Evolutionary conservation across 2,113 vertebrate genomes (phyloP).

Genomic region (Sphyrna mokarran): DNA sequence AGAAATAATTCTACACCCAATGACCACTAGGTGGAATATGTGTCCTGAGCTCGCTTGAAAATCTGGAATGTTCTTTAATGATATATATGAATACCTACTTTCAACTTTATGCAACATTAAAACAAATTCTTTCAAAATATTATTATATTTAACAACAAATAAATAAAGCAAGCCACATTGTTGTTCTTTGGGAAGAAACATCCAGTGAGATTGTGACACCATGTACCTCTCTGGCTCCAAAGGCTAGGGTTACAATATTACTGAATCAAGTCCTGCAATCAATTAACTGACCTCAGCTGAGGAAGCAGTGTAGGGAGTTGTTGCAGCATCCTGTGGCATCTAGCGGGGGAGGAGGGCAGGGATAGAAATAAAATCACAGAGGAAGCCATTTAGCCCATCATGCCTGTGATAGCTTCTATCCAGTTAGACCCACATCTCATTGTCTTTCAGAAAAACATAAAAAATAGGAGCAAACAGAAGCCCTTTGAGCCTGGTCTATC

Average conservation of each 20-base stretch:
- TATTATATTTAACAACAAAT: background rate
- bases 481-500: too few species aligned
- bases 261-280: background rate
- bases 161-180: background rate
- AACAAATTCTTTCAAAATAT: background rate
- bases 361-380: too few species aligned
- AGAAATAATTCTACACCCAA: background rate
- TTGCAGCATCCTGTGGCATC: background rate
- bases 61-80: background rate
- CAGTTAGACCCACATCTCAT: too few species aligned
- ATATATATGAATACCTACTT: background rate
- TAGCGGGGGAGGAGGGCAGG: background rate
- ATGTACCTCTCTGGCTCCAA: background rate
- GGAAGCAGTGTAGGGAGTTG: background rate
- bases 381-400: too few species aligned
- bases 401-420: too few species aligned
- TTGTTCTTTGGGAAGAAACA: background rate
- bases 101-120: background rate
- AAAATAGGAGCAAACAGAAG: too few species aligned
- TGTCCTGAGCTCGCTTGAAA: background rate
- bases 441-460: too few species aligned
- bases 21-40: constrained; percentile 13
- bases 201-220: background rate
- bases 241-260: background rate
- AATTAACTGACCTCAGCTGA: background rate